phyloP scores from a whole-genome alignment of 2,113 vertebrate genomes.

The Mastomys coucha region DNA sequence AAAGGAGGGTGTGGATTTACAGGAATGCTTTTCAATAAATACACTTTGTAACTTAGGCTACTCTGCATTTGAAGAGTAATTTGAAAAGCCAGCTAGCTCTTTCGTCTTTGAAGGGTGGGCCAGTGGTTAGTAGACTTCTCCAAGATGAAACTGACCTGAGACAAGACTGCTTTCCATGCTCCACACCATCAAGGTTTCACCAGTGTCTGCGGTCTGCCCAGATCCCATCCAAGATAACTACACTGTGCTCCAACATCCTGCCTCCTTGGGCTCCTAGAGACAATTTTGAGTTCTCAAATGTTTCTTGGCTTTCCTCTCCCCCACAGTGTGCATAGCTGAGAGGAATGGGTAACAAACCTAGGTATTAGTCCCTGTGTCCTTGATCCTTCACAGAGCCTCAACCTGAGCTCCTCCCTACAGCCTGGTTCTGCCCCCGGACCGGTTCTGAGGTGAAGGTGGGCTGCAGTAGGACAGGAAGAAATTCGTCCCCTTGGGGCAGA shows the following conservation, averaged over 20 bases:
- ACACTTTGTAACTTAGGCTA: background rate
- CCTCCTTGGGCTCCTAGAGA: background rate
- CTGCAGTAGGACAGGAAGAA: background rate
- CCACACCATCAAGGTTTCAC: background rate
- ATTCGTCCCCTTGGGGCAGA: rapidly evolving
- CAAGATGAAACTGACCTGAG: background rate
- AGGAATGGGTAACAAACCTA: no score
- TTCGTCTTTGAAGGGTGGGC: background rate
- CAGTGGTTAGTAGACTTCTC: no score
- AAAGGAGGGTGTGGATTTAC: background rate
- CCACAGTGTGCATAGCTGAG: rapidly evolving
- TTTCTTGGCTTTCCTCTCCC: background rate
- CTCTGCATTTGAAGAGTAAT: no score
- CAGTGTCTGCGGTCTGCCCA: rapidly evolving
- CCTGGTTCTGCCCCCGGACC: background rate
- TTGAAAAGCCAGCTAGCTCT: background rate
- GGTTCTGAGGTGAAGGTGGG: background rate
- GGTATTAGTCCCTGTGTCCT: rapidly evolving
- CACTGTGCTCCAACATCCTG: rapidly evolving
- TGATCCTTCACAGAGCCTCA: background rate
- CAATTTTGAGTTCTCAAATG: rapidly evolving
- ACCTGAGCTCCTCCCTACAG: background rate
- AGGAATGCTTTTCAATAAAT: background rate
- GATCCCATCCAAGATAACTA: no score
- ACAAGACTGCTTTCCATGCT: background rate